Percentiles rank a stretch among this genome's conserved stretches.
phyloP scores from a whole-genome alignment of 2,888 invertebrate genomes.

The Sinopyrophorus schimmeli region DNA sequence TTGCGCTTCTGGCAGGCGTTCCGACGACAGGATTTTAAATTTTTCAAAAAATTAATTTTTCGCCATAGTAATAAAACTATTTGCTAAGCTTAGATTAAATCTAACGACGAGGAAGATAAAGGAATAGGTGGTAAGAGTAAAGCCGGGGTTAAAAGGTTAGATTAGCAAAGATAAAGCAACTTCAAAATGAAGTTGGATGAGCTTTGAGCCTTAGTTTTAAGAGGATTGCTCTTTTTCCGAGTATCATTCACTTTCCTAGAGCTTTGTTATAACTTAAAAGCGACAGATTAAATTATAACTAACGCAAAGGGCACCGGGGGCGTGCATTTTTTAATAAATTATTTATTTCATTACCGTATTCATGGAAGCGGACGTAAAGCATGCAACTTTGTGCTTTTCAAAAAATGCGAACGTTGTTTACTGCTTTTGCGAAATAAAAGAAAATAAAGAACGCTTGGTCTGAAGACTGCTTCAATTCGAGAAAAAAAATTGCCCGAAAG shows the following conservation, averaged over 20 bases:
- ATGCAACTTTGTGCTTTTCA: no score
- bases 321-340: neutral
- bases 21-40: no score
- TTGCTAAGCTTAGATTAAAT: no score
- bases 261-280: slow-evolving; percentile 14
- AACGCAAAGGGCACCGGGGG: slow-evolving; percentile 8
- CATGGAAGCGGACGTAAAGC: no score
- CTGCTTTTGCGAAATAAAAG: no score
- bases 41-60: no score
- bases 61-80: no score
- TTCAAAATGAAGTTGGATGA: slow-evolving; percentile 12
- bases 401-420: no score
- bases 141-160: slow-evolving; percentile 14
- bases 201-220: slow-evolving; percentile 8
- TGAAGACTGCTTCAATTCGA: no score
- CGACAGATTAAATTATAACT: slow-evolving; percentile 17
- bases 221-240: slow-evolving; percentile 16
- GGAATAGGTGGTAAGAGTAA: neutral
- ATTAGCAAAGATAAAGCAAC: slow-evolving; percentile 14
- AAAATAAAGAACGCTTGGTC: no score
- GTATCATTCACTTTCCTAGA: slow-evolving; percentile 14
- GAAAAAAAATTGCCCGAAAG: no score
- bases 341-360: neutral
- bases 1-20: no score
- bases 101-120: neutral